Percentiles rank a stretch among this genome's conserved stretches.
phyloP scores from a whole-genome alignment of 1,140 invertebrate species.

The Nomia melanderi region DNA sequence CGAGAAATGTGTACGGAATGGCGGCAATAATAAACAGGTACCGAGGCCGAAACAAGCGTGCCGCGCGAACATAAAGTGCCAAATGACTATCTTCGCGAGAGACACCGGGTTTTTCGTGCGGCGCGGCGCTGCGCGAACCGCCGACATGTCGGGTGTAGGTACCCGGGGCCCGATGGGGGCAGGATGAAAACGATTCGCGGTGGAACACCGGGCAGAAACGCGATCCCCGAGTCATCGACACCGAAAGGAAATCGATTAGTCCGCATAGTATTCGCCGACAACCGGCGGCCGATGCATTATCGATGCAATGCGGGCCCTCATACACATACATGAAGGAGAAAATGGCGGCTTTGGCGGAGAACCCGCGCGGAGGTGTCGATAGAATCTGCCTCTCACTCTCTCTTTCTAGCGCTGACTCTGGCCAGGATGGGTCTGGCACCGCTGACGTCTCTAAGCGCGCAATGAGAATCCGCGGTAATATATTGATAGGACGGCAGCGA shows the following conservation, averaged over 20 bases:
- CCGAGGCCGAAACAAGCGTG: slow-evolving; percentile 12
- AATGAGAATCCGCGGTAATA: slow-evolving; percentile 48
- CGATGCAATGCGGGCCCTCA: slow-evolving; percentile 51
- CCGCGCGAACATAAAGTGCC: slow-evolving; percentile 19
- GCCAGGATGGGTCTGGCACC: not conserved
- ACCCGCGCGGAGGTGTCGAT: slow-evolving; percentile 60
- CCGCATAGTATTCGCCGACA: slow-evolving; percentile 28
- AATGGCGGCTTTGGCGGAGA: slow-evolving; percentile 41
- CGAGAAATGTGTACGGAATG: not conserved
- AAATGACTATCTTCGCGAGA: slow-evolving; percentile 31
- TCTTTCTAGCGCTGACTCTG: not conserved
- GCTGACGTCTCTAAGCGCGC: slow-evolving; percentile 48
- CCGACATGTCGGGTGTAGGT: not conserved
- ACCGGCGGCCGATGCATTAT: slow-evolving; percentile 56
- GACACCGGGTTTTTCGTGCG: slow-evolving; percentile 11
- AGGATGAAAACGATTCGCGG: not conserved
- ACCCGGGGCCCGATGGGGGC: not conserved
- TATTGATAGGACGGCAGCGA: slow-evolving; percentile 54
- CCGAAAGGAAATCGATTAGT: slow-evolving; percentile 55
- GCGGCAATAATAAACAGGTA: slow-evolving; percentile 34
- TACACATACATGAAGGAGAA: slow-evolving; percentile 64
- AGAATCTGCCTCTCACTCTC: slow-evolving; percentile 40
- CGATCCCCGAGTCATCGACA: slow-evolving; percentile 15
- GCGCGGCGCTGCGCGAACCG: no score
- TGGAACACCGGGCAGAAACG: not conserved